Evolutionary conservation across 2,797 vertebrate genomes (phyloP).

Genomic region (Steatocranus sp.): DNA sequence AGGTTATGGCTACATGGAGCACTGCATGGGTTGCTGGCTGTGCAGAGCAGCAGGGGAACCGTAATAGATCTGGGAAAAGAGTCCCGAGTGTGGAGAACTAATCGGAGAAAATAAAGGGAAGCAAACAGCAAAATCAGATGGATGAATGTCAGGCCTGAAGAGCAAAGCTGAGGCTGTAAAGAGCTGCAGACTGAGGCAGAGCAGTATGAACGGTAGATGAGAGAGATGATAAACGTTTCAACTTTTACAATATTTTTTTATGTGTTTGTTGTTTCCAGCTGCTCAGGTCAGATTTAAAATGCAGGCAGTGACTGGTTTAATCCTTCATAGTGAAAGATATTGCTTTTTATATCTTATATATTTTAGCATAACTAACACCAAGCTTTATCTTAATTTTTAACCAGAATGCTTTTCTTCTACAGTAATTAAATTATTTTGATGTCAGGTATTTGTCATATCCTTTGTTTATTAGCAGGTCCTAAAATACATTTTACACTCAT

Average conservation of each 20-base stretch:
- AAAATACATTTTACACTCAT: neutral
- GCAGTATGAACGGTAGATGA: neutral
- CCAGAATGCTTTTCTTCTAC: neutral
- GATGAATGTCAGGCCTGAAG: neutral
- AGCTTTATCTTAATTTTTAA: rapidly evolving
- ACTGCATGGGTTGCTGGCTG: neutral
- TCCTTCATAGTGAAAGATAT: neutral
- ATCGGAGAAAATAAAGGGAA: rapidly evolving
- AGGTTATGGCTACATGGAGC: neutral
- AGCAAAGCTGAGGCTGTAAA: neutral
- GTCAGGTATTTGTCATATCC: neutral
- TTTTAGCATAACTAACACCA: neutral
- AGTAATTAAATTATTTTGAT: neutral
- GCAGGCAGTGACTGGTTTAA: neutral
- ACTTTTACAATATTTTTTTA: neutral
- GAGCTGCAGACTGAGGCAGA: neutral
- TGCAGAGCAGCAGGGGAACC: neutral
- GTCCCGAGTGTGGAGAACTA: neutral
- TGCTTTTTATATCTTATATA: neutral
- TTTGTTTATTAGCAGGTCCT: neutral
- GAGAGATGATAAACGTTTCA: neutral
- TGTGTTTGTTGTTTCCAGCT: neutral
- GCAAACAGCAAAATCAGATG: neutral
- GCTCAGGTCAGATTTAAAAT: neutral
- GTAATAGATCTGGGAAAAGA: neutral